Evolutionary conservation across 2,888 invertebrate genomes (phyloP).

Genomic region (Lithophane semibrunnea): DNA sequence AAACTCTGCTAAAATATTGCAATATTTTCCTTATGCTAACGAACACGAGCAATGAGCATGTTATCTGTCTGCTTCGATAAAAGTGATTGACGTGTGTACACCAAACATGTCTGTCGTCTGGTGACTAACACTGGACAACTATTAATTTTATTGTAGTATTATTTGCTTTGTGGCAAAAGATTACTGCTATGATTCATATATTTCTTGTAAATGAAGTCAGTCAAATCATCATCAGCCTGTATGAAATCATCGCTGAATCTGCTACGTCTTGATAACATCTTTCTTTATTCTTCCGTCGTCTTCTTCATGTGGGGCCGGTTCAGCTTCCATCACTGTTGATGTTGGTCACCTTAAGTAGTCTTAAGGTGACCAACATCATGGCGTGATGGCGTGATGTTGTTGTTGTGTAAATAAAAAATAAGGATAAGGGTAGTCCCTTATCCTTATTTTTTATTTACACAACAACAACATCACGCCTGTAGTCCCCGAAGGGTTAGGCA

Average conservation of each 20-base stretch:
- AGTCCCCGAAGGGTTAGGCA: no score
- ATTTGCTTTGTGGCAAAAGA: conserved; percentile 8
- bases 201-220: conserved; percentile 25
- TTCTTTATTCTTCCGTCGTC: background rate
- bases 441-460: background rate
- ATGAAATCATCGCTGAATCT: conserved; percentile 18
- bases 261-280: background rate
- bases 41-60: conserved; percentile 17
- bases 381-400: no score
- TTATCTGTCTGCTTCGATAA: conserved; percentile 50
- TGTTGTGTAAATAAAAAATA: no score
- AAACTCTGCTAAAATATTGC: conserved; percentile 8
- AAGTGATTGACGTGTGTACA: conserved; percentile 45
- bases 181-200: conserved; percentile 10
- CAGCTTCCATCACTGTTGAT: background rate
- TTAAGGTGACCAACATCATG: no score
- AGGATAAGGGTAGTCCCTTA: no score
- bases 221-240: conserved; percentile 10
- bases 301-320: background rate
- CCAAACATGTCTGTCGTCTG: conserved; percentile 36
- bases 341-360: background rate
- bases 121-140: conserved; percentile 36
- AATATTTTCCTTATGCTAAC: conserved; percentile 44
- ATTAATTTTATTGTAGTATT: conserved; percentile 31
- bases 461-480: no score